A percentile compares a stretch with the other conserved stretches of the same genome.
Conservation (phyloP, 1,140 invertebrate species). For the Scaptomyza pallida region DNA sequence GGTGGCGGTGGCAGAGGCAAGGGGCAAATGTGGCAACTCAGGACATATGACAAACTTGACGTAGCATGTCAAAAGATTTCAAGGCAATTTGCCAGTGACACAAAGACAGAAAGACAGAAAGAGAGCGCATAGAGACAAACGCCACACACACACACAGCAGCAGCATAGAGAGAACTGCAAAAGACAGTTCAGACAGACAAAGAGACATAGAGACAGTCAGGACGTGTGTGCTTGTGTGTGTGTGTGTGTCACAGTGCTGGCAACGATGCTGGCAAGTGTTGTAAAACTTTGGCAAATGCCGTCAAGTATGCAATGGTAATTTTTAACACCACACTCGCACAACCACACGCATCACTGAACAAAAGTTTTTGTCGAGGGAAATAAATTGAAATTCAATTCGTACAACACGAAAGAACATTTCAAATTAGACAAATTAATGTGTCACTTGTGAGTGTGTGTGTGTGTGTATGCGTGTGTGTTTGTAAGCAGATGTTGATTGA, state of each 20-base stretch:
- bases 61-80: constrained; percentile 78
- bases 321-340: constrained; percentile 24
- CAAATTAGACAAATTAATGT: constrained; percentile 40
- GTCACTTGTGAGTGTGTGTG: constrained; percentile 17
- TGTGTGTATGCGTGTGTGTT: constrained; percentile 4
- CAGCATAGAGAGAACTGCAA: no score
- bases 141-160: no score
- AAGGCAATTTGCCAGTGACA: constrained; percentile 68
- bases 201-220: constrained; percentile 4
- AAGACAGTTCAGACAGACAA: no score
- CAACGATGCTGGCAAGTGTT: constrained; percentile 22
- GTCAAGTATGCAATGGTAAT: constrained; percentile 49
- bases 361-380: constrained; percentile 33
- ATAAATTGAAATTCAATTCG: constrained; percentile 52
- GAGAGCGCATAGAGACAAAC: no score
- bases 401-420: constrained; percentile 24
- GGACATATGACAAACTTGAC: constrained; percentile 80
- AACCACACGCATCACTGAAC: not conserved
- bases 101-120: constrained; percentile 19
- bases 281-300: constrained; percentile 29
- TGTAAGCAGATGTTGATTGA: constrained; percentile 9
- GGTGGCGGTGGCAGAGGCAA: constrained; percentile 13
- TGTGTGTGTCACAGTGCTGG: constrained; percentile 19
- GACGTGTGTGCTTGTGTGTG: constrained; percentile 18
- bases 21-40: constrained; percentile 56